Conservation (phyloP, 2,113 vertebrate genomes). For the Pavo muticus region DNA sequence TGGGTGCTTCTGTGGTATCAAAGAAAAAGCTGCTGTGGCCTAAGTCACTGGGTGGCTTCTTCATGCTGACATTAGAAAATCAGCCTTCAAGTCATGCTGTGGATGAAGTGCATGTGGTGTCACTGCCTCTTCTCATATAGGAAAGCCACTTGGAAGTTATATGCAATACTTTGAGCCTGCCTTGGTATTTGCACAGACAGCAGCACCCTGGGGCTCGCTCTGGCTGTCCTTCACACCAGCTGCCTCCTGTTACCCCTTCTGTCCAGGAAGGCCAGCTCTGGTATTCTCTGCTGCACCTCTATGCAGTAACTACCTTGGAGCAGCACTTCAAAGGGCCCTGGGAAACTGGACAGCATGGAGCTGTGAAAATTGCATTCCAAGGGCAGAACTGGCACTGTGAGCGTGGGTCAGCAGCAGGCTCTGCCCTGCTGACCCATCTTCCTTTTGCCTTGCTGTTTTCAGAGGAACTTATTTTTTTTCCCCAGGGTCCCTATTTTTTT, state of each 20-base stretch:
- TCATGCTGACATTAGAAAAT: neutral
- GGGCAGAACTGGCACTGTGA: neutral
- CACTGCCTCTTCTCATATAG: neutral
- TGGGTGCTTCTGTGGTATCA: neutral
- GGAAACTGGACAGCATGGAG: neutral
- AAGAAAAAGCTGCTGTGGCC: neutral
- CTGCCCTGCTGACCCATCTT: neutral
- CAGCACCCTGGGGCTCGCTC: accelerated
- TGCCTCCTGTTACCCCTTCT: neutral
- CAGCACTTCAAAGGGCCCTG: neutral
- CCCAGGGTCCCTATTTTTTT: neutral
- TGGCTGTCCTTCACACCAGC: neutral
- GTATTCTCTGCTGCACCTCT: neutral
- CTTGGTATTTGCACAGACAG: neutral
- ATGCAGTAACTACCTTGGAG: neutral
- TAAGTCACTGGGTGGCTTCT: neutral
- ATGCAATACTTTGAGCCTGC: constrained; percentile 10
- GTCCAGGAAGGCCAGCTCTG: neutral
- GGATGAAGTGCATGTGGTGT: neutral
- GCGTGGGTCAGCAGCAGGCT: neutral
- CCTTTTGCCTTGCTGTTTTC: neutral
- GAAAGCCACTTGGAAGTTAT: neutral
- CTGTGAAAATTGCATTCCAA: neutral
- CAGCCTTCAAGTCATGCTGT: neutral
- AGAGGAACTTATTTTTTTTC: neutral